These are phyloP conservation scores for Stichodactyla helianthus DNA, from an alignment of 64 coral and sea anemone genomes.

Conservation along the genomic window DNA sequence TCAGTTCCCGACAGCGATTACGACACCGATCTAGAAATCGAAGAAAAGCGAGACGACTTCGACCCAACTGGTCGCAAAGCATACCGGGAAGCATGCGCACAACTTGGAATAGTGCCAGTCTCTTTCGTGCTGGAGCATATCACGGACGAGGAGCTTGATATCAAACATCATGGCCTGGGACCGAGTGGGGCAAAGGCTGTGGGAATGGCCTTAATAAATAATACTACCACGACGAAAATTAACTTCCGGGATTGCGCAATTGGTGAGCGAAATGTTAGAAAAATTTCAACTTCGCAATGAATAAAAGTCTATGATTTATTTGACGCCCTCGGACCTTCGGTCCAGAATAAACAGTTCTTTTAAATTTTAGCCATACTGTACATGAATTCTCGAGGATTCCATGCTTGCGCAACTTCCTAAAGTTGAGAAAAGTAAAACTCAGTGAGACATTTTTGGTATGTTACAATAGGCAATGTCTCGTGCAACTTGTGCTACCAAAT, in stretches of 20 bases:
- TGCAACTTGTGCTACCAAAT: too few species aligned
- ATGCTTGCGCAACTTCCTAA: too few species aligned
- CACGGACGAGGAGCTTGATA: slow-evolving; percentile 49
- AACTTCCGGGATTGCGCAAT: slow-evolving; percentile 80
- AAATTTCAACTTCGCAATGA: too few species aligned
- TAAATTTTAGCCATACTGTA: too few species aligned
- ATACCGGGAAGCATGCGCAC: slow-evolving; percentile 55
- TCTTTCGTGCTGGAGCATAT: slow-evolving; percentile 82
- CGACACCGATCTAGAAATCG: slow-evolving; percentile 63
- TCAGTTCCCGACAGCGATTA: slow-evolving; percentile 54
- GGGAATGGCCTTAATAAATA: slow-evolving; percentile 61
- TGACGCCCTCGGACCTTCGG: too few species aligned
- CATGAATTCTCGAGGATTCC: too few species aligned
- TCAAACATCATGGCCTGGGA: slow-evolving; percentile 91
- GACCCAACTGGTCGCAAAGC: slow-evolving; percentile 77
- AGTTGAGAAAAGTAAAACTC: too few species aligned
- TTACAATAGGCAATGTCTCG: too few species aligned
- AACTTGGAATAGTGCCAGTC: slow-evolving; percentile 82
- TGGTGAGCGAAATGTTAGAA: slow-evolving; percentile 32
- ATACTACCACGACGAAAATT: slow-evolving; percentile 66
- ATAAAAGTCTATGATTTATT: too few species aligned
- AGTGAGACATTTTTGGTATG: too few species aligned
- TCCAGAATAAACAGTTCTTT: too few species aligned
- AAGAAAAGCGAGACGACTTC: slow-evolving; percentile 60
- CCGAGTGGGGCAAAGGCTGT: slow-evolving; percentile 80